phyloP scores from a whole-genome alignment of 2,113 vertebrate species.

The Sinocyclocheilus rhinocerous region DNA sequence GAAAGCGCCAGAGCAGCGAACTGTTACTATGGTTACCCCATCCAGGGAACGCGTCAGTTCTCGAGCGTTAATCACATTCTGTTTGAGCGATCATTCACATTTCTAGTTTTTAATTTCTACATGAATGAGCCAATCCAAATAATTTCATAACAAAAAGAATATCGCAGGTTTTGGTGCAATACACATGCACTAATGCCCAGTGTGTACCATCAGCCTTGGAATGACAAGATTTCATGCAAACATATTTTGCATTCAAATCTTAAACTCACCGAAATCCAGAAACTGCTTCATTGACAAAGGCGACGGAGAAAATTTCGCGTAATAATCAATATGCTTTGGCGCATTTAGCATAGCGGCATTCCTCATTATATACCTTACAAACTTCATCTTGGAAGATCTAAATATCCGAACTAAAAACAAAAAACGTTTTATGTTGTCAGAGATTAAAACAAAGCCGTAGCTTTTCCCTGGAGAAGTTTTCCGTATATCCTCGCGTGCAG shows the following conservation, averaged over 20 bases:
- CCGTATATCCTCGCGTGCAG: neutral
- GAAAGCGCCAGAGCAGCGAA: neutral
- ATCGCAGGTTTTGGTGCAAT: neutral
- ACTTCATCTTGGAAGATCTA: slow-evolving; percentile 70
- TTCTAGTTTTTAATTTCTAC: no score
- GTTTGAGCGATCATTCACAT: no score
- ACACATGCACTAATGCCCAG: neutral
- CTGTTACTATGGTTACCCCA: neutral
- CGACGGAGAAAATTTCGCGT: slow-evolving; percentile 89
- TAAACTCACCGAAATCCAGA: slow-evolving; percentile 85
- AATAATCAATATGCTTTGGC: slow-evolving; percentile 87
- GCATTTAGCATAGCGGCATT: slow-evolving; percentile 74
- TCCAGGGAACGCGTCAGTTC: no score
- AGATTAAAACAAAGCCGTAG: neutral
- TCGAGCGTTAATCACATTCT: no score
- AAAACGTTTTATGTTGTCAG: neutral
- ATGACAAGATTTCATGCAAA: neutral
- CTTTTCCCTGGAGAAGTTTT: neutral
- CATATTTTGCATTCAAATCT: neutral
- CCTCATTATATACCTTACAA: slow-evolving; percentile 78
- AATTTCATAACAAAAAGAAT: neutral
- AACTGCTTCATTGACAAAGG: slow-evolving; percentile 90
- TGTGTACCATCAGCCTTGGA: neutral
- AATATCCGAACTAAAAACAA: neutral
- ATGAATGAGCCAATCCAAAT: neutral